Evolutionary conservation across 2,888 invertebrate species (phyloP), one percentile per base, ranked within the genome.

Genomic region (Drosophila bunnanda): DNA sequence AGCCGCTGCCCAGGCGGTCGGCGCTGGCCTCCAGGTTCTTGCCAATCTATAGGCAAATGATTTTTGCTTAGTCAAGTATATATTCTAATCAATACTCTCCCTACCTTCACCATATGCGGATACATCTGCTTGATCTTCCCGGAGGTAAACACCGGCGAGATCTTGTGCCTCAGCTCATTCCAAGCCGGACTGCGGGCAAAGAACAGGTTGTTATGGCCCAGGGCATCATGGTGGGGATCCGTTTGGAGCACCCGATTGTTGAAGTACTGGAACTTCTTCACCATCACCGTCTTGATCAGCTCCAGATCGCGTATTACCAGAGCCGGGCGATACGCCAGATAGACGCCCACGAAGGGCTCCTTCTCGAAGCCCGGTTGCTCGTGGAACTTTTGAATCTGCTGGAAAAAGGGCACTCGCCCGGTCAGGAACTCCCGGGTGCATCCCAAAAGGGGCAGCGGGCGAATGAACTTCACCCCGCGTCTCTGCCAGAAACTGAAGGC

Each of bases 201-300:
- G 68, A 93, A 93, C 1, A 93, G 74, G 80, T 92, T 93, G 25
- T 92, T 78, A 2, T 74, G 79, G 20, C 93, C 93, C 2, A 93
- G 34, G 0, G 80, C 69, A 78, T 93, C 93, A 0, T 69, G 39
- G 44, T 89, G 80, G 1, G 84, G 85, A 56, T 92, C 90, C 0
- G 79, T 69, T 25, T 70, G 62, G 0, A 80, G 10, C 1, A 64
- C 78, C 61, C 93, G 91, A 68, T 93, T 91, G 1, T 82, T 60
- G 60, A 93, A 93, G 38, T 82, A 82, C 59, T 89, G 89, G 41
- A 93, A 93, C 62, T 93, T 93, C 46, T 92, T 93, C 2, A 93
- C 90, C 56, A 93, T 76, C 6, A 93, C 69, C 5, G 88, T 79
- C 75, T 93, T 93, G 1, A 93, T 72, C 2, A 93, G 65, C 3